A percentile compares a stretch with the other conserved stretches of the same genome.
Conservation (phyloP, 1,140 invertebrate species). For the Drosophila punjabiensis region DNA sequence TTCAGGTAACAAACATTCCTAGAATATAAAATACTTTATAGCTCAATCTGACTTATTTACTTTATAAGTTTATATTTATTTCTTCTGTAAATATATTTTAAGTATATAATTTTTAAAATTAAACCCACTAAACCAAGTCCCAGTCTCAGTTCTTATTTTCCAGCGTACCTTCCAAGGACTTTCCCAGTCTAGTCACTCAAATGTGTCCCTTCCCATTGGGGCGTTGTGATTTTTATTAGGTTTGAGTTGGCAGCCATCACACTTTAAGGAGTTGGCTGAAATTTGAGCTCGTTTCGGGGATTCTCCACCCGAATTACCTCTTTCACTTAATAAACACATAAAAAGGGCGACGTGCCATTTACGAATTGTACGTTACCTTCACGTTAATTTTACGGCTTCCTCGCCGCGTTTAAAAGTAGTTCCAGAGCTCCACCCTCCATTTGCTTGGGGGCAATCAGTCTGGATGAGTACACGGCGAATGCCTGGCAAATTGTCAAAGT, state of each 20-base stretch:
- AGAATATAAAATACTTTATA: too few relatives aligned
- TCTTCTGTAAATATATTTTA: not conserved
- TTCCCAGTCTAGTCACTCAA: conserved; percentile 10
- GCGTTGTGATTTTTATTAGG: conserved; percentile 61
- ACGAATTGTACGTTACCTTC: conserved; percentile 14
- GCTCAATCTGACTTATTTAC: not conserved
- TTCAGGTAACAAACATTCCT: not conserved
- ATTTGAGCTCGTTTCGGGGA: not conserved
- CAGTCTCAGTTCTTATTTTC: not conserved
- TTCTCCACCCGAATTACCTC: conserved; percentile 22
- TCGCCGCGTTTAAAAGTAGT: conserved; percentile 43
- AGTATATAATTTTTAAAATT: not conserved
- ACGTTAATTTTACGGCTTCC: conserved; percentile 29
- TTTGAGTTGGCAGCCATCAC: conserved; percentile 58
- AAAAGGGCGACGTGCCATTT: conserved; percentile 26
- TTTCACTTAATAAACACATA: conserved; percentile 46
- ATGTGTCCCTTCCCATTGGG: not conserved
- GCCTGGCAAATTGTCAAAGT: conserved; percentile 54
- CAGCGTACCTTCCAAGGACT: conserved; percentile 1
- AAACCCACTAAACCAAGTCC: not conserved
- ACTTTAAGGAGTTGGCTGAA: conserved; percentile 6
- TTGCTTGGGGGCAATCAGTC: conserved; percentile 27
- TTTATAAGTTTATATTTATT: not conserved
- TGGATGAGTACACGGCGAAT: conserved; percentile 24
- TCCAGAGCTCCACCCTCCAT: conserved; percentile 20